phyloP scores from a whole-genome alignment of 2,113 vertebrate species.

The Amblyornis subalaris region DNA sequence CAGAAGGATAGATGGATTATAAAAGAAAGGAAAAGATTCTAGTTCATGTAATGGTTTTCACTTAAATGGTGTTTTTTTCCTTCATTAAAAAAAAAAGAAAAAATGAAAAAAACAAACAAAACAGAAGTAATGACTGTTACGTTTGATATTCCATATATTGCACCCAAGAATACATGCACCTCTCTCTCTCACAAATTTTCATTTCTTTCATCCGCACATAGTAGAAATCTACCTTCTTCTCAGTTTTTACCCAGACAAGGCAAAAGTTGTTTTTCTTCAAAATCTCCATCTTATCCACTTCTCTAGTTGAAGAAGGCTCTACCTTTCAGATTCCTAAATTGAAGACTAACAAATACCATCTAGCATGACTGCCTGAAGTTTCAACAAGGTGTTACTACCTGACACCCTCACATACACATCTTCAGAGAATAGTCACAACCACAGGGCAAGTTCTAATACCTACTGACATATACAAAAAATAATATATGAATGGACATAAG shows the following conservation, averaged over 20 bases:
- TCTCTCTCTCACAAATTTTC: not conserved
- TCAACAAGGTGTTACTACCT: not conserved
- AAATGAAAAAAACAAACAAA: not conserved
- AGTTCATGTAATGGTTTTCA: not conserved
- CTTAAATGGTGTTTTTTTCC: not conserved
- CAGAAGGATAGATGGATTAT: not conserved
- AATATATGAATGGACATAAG: not conserved
- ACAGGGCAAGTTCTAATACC: not conserved
- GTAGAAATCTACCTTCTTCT: not conserved
- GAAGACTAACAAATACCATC: not conserved
- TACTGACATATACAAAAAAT: not conserved
- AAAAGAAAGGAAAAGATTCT: not conserved
- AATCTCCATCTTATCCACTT: not conserved
- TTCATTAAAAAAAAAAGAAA: not conserved
- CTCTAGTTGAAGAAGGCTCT: not conserved
- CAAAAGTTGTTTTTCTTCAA: not conserved
- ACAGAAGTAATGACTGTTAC: not conserved
- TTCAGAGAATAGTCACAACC: not conserved
- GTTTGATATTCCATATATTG: not conserved
- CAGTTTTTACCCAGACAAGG: not conserved
- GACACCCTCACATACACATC: not conserved
- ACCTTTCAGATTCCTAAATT: not conserved
- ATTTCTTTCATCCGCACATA: not conserved
- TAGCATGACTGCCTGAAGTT: not conserved
- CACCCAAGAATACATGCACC: not conserved